Base-by-base conservation (phyloP, 2,113 vertebrate species). In the Pygoscelis antarcticus region DNA sequence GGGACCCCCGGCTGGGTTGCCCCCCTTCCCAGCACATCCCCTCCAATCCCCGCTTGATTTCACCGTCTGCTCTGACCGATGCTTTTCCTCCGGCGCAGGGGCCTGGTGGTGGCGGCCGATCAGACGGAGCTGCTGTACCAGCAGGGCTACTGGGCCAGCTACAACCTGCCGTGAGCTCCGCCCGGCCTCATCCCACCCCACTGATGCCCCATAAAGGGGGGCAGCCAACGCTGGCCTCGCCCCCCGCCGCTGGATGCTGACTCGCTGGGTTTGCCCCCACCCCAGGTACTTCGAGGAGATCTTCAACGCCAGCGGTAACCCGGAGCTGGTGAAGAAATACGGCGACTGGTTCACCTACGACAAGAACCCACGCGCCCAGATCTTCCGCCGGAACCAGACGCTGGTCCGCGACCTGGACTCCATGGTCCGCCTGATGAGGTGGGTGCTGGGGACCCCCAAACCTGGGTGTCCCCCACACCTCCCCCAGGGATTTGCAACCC, bases 351-450 rank as follows among this genome's bases (percentile, higher is more conserved):
- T 99, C 97, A 99, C 98, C 93, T 98, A 99, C 0, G 98, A 98
- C 57, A 97, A 98, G 95, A 99, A 95, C 91, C 99, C 99, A 1
- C 98, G 99, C 0, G 99, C 99, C 78, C 99, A 98, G 96, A 99
- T 99, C 88, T 99, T 99, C 98, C 98, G 65, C 51, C 98, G 99
- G 65, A 98, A 99, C 97, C 99, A 99, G 78, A 98, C 99, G 0
- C 87, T 95, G n/a, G 98, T 99, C 13, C 98, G 20, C 0, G 99
- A 99, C 91, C 10, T 99, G 86, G 94, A 98, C 49, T 99, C 99
- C 40, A 99, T 99, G 99, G 60, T 99, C 69, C 98, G 69, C 38
- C 98, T 99, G 34, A 99, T 99, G 99, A 99, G 99, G 99, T 99
- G 91, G 20, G 70, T 88, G 54, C 60, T 11, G 16, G 36, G 9